Conservation (phyloP, 2,113 vertebrate genomes). For the Tricholaema leucomelas region DNA sequence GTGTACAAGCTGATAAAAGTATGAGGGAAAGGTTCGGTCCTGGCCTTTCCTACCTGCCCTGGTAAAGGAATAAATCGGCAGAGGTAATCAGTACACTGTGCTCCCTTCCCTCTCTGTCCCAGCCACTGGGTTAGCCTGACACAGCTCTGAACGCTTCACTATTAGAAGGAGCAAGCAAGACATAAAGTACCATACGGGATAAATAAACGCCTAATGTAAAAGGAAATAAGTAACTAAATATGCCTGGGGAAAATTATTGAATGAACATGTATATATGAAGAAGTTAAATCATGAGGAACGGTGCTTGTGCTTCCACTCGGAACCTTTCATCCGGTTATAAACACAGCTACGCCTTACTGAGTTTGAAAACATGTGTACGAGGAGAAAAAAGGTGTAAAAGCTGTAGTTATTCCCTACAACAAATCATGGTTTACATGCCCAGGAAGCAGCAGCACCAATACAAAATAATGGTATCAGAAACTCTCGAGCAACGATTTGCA, state of each 20-base stretch:
- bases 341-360: background rate
- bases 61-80: background rate
- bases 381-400: background rate
- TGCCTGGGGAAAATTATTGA: background rate
- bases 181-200: background rate
- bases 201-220: background rate
- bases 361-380: background rate
- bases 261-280: background rate
- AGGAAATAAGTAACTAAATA: background rate
- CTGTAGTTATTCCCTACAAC: background rate
- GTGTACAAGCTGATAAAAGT: background rate
- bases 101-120: background rate
- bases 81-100: background rate
- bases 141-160: background rate
- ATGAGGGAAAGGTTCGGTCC: background rate
- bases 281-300: background rate
- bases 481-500: background rate
- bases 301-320: background rate
- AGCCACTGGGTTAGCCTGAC: background rate
- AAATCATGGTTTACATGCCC: background rate
- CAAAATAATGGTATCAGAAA: background rate
- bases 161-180: background rate
- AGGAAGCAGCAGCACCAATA: background rate
- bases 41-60: background rate
- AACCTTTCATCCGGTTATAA: background rate